phyloP scores from a whole-genome alignment of 2,888 invertebrate species.

The Nasonovia ribisnigri region DNA sequence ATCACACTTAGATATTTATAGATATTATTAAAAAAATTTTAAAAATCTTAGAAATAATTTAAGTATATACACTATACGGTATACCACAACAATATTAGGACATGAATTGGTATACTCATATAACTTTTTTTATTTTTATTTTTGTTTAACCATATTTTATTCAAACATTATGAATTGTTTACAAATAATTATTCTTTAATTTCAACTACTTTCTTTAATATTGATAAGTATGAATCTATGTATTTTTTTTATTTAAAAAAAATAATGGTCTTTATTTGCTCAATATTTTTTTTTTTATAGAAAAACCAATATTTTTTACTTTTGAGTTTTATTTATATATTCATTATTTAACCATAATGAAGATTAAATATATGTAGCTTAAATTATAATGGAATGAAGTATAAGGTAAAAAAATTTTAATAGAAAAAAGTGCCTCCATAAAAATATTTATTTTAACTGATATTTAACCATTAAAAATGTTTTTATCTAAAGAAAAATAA shows the following conservation, averaged over 20 bases:
- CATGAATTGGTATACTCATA: background rate
- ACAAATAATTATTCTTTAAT: background rate
- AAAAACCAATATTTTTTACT: background rate
- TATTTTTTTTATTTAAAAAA: background rate
- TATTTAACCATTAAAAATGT: background rate
- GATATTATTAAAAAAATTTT: background rate
- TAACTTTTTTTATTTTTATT: background rate
- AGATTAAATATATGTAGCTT: background rate
- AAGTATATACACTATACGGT: background rate
- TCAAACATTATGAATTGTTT: background rate
- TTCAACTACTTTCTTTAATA: background rate
- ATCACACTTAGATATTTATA: background rate
- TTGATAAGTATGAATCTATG: background rate
- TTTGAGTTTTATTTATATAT: background rate
- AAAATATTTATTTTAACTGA: background rate
- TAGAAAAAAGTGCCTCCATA: background rate
- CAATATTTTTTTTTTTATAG: background rate
- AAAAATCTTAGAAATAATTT: background rate
- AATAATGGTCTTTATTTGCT: background rate
- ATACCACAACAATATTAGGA: background rate
- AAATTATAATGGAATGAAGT: background rate
- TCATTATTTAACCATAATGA: background rate
- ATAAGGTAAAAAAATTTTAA: background rate
- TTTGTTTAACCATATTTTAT: background rate
- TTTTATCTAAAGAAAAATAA: conserved; percentile 12